Percentiles rank a stretch among this genome's conserved stretches.
Evolutionary conservation across 1,140 invertebrate species (phyloP).

Genomic region (Apis cerana): DNA sequence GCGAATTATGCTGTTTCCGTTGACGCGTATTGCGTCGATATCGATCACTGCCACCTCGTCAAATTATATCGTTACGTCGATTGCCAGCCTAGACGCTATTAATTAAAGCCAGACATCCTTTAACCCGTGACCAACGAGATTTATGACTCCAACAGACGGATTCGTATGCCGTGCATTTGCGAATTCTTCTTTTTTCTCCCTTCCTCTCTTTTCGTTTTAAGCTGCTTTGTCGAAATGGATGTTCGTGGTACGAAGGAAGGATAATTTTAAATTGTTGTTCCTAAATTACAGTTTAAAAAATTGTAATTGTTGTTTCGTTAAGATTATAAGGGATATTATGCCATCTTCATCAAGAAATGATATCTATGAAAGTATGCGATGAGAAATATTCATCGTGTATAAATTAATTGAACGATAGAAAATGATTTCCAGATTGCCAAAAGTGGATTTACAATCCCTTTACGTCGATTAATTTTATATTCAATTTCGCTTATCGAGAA

Average conservation of each 20-base stretch:
- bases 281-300: not conserved
- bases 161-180: not conserved
- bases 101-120: conserved; percentile 58
- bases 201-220: not conserved
- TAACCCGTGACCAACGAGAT: conserved; percentile 39
- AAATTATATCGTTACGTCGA: conserved; percentile 33
- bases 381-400: no score
- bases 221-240: not conserved
- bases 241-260: not conserved
- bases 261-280: not conserved
- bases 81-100: conserved; percentile 36
- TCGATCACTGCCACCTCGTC: conserved; percentile 23
- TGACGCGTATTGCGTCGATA: conserved; percentile 23
- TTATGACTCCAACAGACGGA: not conserved
- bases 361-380: no score
- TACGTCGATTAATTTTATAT: no score
- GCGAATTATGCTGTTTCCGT: conserved; percentile 45
- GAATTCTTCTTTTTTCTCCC: not conserved
- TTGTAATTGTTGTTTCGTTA: no score
- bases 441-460: not conserved
- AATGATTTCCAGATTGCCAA: no score
- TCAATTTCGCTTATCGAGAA: no score
- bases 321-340: no score
- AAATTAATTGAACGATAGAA: no score
- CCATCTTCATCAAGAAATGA: no score